Conservation (phyloP, 2,113 vertebrate genomes). For the Caranx melampygus region DNA sequence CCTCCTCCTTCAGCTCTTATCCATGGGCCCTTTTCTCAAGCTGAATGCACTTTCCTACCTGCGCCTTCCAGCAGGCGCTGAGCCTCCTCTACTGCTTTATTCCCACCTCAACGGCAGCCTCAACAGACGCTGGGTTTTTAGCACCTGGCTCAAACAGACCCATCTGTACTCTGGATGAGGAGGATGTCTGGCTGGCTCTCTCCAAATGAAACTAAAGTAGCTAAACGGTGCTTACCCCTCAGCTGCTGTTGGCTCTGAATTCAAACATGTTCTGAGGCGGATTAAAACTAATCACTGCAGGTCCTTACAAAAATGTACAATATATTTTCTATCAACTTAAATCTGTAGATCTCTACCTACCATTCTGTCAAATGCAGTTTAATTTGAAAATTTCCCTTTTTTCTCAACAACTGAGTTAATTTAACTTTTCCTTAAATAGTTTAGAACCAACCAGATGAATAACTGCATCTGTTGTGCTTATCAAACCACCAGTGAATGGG, state of each 20-base stretch:
- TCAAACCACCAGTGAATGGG: neutral
- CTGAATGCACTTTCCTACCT: conserved; percentile 62
- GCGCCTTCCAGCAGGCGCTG: conserved; percentile 53
- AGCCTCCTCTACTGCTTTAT: conserved; percentile 57
- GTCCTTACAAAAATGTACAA: neutral
- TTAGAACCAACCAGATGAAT: too few species aligned
- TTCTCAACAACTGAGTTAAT: neutral
- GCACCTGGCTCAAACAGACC: conserved; percentile 70
- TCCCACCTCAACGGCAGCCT: conserved; percentile 61
- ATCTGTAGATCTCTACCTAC: conserved; percentile 8
- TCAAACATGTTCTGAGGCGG: conserved; percentile 37
- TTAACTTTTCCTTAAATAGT: neutral
- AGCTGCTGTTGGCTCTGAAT: conserved; percentile 37
- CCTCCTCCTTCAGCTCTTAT: conserved; percentile 23
- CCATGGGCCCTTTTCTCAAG: conserved; percentile 32
- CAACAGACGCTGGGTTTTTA: conserved; percentile 63
- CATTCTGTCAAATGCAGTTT: neutral
- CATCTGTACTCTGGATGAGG: conserved; percentile 68
- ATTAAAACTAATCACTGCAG: conserved; percentile 51
- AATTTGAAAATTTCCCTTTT: neutral
- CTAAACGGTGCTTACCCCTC: conserved; percentile 47
- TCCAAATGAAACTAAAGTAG: conserved; percentile 57
- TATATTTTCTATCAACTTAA: conserved; percentile 5
- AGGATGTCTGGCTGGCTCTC: conserved; percentile 61
- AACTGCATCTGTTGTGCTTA: neutral